Conservation (phyloP, 2,113 vertebrate genomes). For the Chroicocephalus ridibundus region DNA sequence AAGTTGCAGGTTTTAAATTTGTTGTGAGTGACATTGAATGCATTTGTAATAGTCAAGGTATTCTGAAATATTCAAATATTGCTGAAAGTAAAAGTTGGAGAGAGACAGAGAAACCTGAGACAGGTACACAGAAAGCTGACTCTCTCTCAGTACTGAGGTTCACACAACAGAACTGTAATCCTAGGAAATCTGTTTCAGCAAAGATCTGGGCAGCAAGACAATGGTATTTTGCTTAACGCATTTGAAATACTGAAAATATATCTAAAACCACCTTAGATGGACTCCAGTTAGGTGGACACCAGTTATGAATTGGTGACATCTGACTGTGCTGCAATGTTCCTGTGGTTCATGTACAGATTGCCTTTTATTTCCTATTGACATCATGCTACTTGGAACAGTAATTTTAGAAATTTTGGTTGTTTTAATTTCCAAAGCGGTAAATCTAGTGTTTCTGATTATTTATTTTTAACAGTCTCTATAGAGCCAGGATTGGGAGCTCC, state of each 20-base stretch:
- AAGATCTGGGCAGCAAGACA: neutral
- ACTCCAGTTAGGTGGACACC: neutral
- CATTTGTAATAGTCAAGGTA: neutral
- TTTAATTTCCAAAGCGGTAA: constrained; percentile 2
- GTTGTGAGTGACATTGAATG: neutral
- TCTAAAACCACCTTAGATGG: neutral
- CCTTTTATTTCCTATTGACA: neutral
- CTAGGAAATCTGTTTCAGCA: constrained; percentile 27
- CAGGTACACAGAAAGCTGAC: neutral
- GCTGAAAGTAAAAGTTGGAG: neutral
- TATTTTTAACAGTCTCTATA: neutral
- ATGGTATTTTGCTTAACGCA: neutral
- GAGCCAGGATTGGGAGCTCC: constrained; percentile 9
- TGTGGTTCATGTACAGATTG: neutral
- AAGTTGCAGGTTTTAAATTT: neutral
- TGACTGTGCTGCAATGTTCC: neutral
- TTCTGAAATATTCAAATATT: neutral
- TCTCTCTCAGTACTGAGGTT: neutral
- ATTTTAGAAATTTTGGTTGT: neutral
- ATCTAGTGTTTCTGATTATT: neutral
- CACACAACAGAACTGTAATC: neutral
- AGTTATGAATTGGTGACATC: neutral
- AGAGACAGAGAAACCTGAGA: neutral
- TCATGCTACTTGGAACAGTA: neutral
- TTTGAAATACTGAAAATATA: neutral